phyloP scores from a whole-genome alignment of 2,113 vertebrate species.

The Lepidothrix coronata region DNA sequence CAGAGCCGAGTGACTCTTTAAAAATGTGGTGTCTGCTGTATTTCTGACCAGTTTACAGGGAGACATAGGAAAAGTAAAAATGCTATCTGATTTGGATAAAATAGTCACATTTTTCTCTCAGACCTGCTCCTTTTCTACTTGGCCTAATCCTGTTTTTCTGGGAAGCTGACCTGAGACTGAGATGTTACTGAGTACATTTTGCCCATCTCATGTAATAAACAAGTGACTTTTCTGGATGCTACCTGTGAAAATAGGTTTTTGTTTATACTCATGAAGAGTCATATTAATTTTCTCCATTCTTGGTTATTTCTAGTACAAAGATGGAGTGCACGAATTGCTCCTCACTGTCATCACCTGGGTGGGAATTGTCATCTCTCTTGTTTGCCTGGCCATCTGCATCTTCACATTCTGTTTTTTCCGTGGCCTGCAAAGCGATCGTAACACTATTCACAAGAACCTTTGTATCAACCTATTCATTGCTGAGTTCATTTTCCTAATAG shows the following conservation, averaged over 20 bases:
- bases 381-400: conserved; percentile 96
- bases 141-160: not conserved
- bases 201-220: conserved; percentile 10
- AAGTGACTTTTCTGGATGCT: conserved; percentile 41
- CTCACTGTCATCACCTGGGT: conserved; percentile 95
- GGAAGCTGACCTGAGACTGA: not conserved
- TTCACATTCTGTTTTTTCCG: conserved; percentile 99
- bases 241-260: conserved; percentile 26
- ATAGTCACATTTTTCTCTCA: not conserved
- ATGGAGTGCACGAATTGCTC: conserved; percentile 85
- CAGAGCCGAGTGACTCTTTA: not conserved
- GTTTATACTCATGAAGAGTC: conserved; percentile 24
- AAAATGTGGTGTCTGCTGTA: not conserved
- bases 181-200: conserved; percentile 24
- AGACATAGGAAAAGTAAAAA: not conserved
- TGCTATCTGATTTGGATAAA: not conserved
- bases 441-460: conserved; percentile 99
- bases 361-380: conserved; percentile 93
- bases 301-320: conserved; percentile 80
- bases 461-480: conserved; percentile 99
- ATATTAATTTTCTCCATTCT: conserved; percentile 62
- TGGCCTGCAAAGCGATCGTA: conserved; percentile 96
- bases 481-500: conserved; percentile 97
- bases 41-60: not conserved
- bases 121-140: not conserved